Conservation (phyloP, 2,113 vertebrate genomes). For the Rhinopomastus cyanomelas region DNA sequence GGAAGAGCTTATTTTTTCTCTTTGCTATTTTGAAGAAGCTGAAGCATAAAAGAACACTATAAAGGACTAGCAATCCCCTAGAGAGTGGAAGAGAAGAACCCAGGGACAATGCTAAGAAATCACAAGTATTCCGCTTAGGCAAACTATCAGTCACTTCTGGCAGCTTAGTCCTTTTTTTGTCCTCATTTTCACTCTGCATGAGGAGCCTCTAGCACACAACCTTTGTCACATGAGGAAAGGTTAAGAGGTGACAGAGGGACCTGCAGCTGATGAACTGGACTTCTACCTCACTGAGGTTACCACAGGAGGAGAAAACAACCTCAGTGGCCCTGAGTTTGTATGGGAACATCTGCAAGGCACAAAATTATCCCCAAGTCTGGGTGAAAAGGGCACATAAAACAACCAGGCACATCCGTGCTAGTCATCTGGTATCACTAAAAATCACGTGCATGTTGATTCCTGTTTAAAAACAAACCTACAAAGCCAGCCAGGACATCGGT, state of each 20-base stretch:
- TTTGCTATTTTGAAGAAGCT: neutral
- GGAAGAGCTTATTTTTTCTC: neutral
- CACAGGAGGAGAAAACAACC: neutral
- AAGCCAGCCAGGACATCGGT: neutral
- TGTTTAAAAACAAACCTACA: neutral
- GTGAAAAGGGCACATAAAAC: neutral
- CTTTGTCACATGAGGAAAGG: neutral
- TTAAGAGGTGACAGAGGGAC: neutral
- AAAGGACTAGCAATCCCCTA: neutral
- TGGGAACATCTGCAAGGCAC: neutral
- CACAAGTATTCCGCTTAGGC: neutral
- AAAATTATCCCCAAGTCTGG: neutral
- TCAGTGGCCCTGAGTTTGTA: neutral
- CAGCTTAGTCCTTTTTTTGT: neutral
- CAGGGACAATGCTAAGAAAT: neutral
- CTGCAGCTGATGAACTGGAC: neutral
- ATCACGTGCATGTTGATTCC: rapidly evolving
- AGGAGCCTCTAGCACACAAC: neutral
- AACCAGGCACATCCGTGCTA: neutral
- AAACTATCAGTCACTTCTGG: neutral
- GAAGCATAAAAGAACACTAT: neutral
- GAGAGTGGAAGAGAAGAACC: neutral
- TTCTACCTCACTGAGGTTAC: neutral
- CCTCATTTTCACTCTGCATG: neutral
- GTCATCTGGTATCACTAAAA: neutral